These are phyloP conservation scores for Pterocles burchelli DNA, from an alignment of 2,113 vertebrate genomes.

Conservation along the genomic window DNA sequence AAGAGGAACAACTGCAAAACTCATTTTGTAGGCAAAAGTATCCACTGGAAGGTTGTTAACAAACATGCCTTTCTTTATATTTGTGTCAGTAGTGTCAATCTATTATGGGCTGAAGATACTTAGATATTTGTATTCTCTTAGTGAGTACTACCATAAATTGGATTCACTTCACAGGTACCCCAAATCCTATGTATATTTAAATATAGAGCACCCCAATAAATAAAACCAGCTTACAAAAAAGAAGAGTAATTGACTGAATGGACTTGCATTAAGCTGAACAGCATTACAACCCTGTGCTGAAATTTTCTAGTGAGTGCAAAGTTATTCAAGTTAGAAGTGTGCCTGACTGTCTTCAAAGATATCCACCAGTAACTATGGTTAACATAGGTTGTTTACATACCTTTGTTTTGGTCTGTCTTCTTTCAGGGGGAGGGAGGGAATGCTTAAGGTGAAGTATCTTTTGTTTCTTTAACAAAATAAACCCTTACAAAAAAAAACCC, in stretches of 20 bases:
- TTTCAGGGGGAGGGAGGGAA: neutral
- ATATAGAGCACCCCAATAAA: neutral
- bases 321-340: neutral
- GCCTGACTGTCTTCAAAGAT: neutral
- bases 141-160: neutral
- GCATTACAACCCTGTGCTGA: neutral
- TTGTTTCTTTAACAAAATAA: neutral
- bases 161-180: neutral
- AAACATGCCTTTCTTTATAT: neutral
- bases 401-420: neutral
- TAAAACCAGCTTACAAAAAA: neutral
- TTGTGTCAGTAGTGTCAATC: neutral
- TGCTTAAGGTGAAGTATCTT: neutral
- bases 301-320: neutral
- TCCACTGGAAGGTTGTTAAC: neutral
- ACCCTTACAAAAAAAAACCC: accelerated
- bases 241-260: neutral
- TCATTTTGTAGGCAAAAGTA: neutral
- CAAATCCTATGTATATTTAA: neutral
- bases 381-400: neutral
- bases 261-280: neutral
- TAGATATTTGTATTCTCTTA: neutral
- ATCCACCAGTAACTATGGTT: neutral
- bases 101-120: neutral
- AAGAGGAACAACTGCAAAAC: accelerated